Base-by-base conservation (phyloP, 2,888 invertebrate species). In the Drosophila mayaguana region DNA sequence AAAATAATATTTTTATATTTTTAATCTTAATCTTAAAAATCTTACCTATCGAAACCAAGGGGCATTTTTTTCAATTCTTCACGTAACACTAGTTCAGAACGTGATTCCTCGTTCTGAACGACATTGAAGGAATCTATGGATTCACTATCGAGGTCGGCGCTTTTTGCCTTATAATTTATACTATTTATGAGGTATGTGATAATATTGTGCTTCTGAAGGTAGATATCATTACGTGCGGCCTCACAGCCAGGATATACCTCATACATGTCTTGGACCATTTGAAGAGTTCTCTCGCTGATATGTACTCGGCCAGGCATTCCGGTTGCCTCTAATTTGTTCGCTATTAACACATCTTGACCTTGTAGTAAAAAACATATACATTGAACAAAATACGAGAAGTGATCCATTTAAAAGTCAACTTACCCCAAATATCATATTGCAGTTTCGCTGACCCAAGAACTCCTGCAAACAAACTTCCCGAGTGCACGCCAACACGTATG, bases 341-440 rank as follows among this genome's bases (percentile, higher is more conserved):
- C 98, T 85, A 98, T 96, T 20, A 97, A 96, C 12, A 97, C 98
- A 93, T 99, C 98, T 70, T 95, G 94, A 86, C 81, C 81, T 82
- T 22, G 18, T 11, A n/a, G 9, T n/a, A 11, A 6, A 3, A 3
- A 51, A 28, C 4, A 11, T 1, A 18, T 9, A 11, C 12, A 0
- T 38, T 12, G 9, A 25, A 28, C 11, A 9, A 28, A 48, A 9
- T 46, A 8, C 46, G 16, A 28, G 9, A 0, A 28, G 16, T 5
- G 25, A 48, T 28, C n/a, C 5, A 3, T 25, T 4, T 28, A 1
- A 6, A 22, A 7, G 5, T 28, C 2, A 18, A 28, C 91, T 96
- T 96, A 0, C 97, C 97, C 97, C 98, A 99, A 75, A 99, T 96
- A 91, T 99, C 99, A 91, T 96, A 99, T 92, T 99, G 98, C 96